Percentiles rank a stretch among this genome's conserved stretches.
These are phyloP conservation scores for Phrynocephalus versicolor DNA, from an alignment of 2,113 vertebrate genomes.

Conservation along the genomic window DNA sequence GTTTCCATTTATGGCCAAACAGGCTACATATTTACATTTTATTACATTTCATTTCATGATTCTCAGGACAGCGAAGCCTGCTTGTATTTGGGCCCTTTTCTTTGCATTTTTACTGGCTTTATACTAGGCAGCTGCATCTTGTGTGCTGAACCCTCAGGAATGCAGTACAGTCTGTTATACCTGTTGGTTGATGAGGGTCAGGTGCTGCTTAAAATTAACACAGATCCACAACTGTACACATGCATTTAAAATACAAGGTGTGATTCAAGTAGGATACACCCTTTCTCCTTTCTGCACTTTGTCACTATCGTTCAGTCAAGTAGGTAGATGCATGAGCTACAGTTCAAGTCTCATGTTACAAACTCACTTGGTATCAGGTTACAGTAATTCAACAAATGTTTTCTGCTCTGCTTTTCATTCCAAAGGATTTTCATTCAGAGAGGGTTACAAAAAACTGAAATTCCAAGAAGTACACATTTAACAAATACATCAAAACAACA, in stretches of 20 bases:
- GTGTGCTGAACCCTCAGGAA: neutral
- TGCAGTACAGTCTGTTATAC: constrained; percentile 22
- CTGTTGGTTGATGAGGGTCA: neutral
- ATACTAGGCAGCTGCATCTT: constrained; percentile 6
- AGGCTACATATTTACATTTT: neutral
- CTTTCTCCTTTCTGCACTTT: accelerated
- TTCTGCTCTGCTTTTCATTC: neutral
- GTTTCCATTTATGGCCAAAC: neutral
- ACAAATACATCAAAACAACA: neutral
- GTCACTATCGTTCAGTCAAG: too few species aligned
- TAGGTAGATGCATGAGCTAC: neutral
- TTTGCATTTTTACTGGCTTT: neutral
- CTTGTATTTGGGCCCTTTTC: neutral
- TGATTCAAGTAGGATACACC: accelerated
- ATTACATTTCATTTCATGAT: neutral
- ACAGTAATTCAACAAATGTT: neutral
- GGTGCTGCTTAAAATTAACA: neutral
- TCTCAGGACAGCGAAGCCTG: accelerated
- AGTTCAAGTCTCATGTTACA: neutral
- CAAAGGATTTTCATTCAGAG: neutral
- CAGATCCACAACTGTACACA: neutral
- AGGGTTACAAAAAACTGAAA: neutral
- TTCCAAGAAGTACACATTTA: neutral
- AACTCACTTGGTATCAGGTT: too few species aligned
- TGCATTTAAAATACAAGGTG: neutral